Evolutionary conservation across 2,888 invertebrate species (phyloP), one percentile per base, ranked within the genome.

Genomic region (Tineola bisselliella): DNA sequence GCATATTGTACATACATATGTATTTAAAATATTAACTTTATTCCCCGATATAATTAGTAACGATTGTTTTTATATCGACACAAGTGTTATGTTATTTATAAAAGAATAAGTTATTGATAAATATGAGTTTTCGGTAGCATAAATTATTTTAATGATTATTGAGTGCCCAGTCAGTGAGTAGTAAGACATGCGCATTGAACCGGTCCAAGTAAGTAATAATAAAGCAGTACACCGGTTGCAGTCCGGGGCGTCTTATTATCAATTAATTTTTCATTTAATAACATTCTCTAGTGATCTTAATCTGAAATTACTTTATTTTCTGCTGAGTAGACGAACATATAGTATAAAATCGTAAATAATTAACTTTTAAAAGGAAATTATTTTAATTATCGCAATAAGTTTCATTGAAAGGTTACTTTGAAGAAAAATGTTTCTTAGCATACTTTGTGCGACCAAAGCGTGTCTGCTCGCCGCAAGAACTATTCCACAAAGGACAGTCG

Each of bases 401-500:
- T 12, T 38, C 10, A n/a, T 38, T 38, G 5, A n/a, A 38, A 38
- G n/a, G 38, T 10, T 3, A 38, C 38, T 38, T 38, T 6, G 10
- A 38, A 38, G 10, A 38, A 38, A 38, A 38, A 38, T 6, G 2
- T n/a, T 10, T 48, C 17, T 48, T 48, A 48, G 48, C 15, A 48
- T 48, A 48, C 15, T 48, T 6, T 2, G 11, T 54, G 54, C 54
- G 25, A 54, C 18, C 25, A 25, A 54, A 54, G 8, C 18, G 54
- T 54, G 25, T 54, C 10, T 6, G n/a, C 18, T 10, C 54, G 12
- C 54, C 54, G 54, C 54, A 25, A 54, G 54, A 25, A 10, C 2
- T 44, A 59, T 38, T 43, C 58, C 17, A 18, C 44, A 59, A 59
- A 44, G 17, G 61, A 61, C 63, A 17, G 64, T 62, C 63, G 60